Evolutionary conservation across 53 echinoderm and acorn worm genomes (phyloP), one percentile per base, ranked within the genome.

Genomic region (Holothuria scabra): DNA sequence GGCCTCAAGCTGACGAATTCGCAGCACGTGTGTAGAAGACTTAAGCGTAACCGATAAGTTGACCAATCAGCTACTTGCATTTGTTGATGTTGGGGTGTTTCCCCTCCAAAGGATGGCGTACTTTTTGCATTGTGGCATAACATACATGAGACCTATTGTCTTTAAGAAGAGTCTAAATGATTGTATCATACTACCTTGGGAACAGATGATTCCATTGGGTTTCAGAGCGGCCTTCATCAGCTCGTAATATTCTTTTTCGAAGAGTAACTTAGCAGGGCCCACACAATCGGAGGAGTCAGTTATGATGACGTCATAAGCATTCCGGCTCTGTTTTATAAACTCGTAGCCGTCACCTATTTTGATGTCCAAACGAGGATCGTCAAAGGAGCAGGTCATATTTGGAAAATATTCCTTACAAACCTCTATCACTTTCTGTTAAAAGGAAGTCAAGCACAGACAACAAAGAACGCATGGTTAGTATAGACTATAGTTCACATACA

Each of bases 251-350:
- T 89, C 83, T 49, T 90, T 86, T 84, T 92, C 84, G 85, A 95
- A 95, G 52, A 95, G 83, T 19, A 88, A 80, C 26, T 88, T 81
- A 30, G 95, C 95, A 18, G 92, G 38, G 66, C 90, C 90, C 34
- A 86, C 84, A 29, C 90, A 90, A 60, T 95, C 92, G 12, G 95
- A 95, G 6, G 95, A 95, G 67, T 92, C 95, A 31, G 95, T 95
- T 19, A 95, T 95, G 52, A 95, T 93, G 67, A 93, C 90, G 59
- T 93, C 92, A 90, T 92, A 95, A 25, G 82, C 74, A 20, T 86
- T 86, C 13, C 44, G 79, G 74, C 93, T 85, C 35, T 92, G 71
- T 35, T 88, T 74, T 90, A 95, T 92, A 59, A 90, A 95, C 18
- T 57, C 92, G 74, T 90, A 92, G 2, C 95, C 95, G 62, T 95